phyloP scores from a whole-genome alignment of 1,140 invertebrate genomes.

The Idris sp. region DNA sequence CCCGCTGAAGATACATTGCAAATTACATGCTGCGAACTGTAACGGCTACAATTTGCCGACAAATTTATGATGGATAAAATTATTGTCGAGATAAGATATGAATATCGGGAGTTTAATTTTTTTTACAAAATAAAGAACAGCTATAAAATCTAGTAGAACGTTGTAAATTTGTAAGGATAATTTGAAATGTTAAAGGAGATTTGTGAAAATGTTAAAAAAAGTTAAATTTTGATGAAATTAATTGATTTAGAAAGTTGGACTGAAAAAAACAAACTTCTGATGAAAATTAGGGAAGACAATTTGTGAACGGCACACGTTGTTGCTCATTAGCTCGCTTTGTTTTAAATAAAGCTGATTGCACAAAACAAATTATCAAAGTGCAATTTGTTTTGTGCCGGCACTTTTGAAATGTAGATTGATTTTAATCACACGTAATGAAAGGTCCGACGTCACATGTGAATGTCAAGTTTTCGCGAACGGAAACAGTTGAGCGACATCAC shows the following conservation, averaged over 20 bases:
- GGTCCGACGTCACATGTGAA: slow-evolving; percentile 35
- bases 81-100: slow-evolving; percentile 49
- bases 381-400: slow-evolving; percentile 21
- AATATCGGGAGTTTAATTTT: slow-evolving; percentile 18
- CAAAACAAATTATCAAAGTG: slow-evolving; percentile 21
- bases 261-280: no score
- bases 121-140: background rate
- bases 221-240: no score
- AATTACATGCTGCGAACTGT: slow-evolving; percentile 38
- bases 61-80: slow-evolving; percentile 57
- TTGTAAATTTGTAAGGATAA: slow-evolving; percentile 12
- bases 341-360: slow-evolving; percentile 17
- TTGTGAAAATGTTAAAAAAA: no score
- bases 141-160: slow-evolving; percentile 12
- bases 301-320: no score
- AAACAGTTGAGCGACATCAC: slow-evolving; percentile 63
- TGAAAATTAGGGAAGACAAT: no score
- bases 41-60: slow-evolving; percentile 44
- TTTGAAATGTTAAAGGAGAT: no score
- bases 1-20: slow-evolving; percentile 52
- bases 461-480: slow-evolving; percentile 57
- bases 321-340: slow-evolving; percentile 24
- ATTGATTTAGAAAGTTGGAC: no score
- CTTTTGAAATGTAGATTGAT: slow-evolving; percentile 42
- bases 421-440: slow-evolving; percentile 56